A percentile compares a stretch with the other conserved stretches of the same genome.
Conservation (phyloP, 2,113 vertebrate species). For the Heptranchias perlo region DNA sequence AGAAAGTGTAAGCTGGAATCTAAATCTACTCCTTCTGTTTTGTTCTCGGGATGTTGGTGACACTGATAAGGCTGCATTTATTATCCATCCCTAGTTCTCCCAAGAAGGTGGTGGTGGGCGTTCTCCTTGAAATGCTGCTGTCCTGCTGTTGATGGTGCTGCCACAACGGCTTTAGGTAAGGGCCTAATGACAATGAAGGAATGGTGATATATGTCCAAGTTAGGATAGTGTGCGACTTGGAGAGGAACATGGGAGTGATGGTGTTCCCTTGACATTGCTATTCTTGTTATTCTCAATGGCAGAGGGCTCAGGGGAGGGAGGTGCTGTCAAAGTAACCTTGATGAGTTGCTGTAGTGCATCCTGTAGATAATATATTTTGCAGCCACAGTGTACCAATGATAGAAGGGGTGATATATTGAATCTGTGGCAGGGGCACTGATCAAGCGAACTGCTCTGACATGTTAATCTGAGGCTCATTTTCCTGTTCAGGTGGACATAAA, state of each 20-base stretch:
- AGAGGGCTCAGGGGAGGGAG: not conserved
- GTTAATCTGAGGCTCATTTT: not conserved
- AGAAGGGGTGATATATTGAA: not conserved
- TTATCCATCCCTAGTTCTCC: not conserved
- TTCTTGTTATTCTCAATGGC: not conserved
- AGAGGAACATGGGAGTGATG: not conserved
- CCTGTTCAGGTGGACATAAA: not conserved
- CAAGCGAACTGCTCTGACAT: not conserved
- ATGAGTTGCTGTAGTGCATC: no score
- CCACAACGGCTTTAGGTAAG: not conserved
- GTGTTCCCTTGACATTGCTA: not conserved
- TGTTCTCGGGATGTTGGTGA: not conserved
- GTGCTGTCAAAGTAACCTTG: not conserved
- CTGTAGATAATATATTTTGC: not conserved
- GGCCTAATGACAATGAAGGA: not conserved
- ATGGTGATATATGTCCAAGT: not conserved
- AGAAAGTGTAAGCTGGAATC: not conserved
- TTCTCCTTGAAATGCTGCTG: not conserved
- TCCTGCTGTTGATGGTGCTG: not conserved
- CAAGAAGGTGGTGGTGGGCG: not conserved
- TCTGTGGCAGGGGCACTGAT: not conserved
- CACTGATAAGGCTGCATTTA: not conserved
- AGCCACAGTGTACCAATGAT: no score
- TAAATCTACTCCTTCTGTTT: not conserved
- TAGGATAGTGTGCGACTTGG: no score